Evolutionary conservation across 1,140 invertebrate species (phyloP), one percentile per base, ranked within the genome.

Genomic region (Nylanderia fulva): DNA sequence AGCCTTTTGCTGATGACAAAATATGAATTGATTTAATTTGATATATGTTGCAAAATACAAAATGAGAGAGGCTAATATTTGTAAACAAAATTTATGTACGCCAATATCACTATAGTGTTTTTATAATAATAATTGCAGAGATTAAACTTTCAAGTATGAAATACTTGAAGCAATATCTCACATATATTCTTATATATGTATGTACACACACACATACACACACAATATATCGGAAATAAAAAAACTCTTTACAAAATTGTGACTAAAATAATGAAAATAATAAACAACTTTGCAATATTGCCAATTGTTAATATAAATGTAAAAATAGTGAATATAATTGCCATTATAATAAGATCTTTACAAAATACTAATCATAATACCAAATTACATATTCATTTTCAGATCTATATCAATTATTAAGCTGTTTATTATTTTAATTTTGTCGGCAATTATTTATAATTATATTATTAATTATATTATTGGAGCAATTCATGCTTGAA

Each of bases 121-220:
- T 4, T 64, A 13, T 77, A 64, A 77, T 48, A 77, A 64, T 48
- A 48, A 77, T 77, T 18, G 7, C 1, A 64, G n/a, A 48, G 56
- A 77, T 77, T 29, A 48, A 77, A 45, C 42, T 64, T 64, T 42
- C 39, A 64, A 64, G 27, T 48, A 45, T 45, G n/a, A 33, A 64
- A 48, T 33, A 21, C 33, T 9, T 77, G 7, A 64, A 18, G 45
- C 45, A 48, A 48, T 48, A 48, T 77, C 3, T 42, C 15, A 64
- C 11, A 15, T 39, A 74, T 15, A 9, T 48, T 5, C 13, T 36
- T 4, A 21, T 75, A n/a, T n/a, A n/a, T n/a, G n/a, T n/a, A n/a
- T n/a, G n/a, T n/a, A n/a, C n/a, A n/a, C n/a, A n/a, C n/a, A n/a
- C n/a, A n/a, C n/a, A n/a, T n/a, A n/a, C n/a, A n/a, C n/a, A n/a